A percentile compares a stretch with the other conserved stretches of the same genome.
These are phyloP conservation scores for Hypocryptadius cinnamomeus DNA, from an alignment of 2,113 vertebrate species.

Conservation along the genomic window DNA sequence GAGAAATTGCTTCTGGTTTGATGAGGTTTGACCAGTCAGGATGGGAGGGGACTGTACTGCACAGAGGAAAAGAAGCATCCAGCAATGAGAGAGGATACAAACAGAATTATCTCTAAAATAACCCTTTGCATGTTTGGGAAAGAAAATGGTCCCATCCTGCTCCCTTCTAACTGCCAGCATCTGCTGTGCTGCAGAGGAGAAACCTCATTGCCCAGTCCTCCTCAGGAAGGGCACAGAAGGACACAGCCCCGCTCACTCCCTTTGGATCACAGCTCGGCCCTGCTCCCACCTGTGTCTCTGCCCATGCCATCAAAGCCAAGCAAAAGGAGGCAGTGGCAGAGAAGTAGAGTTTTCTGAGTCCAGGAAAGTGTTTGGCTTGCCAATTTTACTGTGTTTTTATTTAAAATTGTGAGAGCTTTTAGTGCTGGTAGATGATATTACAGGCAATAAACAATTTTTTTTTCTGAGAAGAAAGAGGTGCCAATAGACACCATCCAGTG, in stretches of 20 bases:
- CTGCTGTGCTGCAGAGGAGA: neutral
- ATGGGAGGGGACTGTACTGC: neutral
- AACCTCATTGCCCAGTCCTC: neutral
- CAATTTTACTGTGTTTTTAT: neutral
- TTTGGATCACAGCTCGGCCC: neutral
- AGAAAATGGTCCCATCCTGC: neutral
- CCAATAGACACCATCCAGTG: neutral
- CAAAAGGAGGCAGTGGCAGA: neutral
- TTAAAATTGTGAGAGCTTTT: neutral
- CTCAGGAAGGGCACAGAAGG: neutral
- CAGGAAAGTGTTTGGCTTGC: neutral
- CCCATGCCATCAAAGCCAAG: rapidly evolving
- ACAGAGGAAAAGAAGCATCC: neutral
- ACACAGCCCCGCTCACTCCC: neutral
- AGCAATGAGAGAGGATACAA: neutral
- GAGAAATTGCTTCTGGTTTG: neutral
- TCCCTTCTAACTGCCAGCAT: neutral
- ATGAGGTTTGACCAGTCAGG: neutral
- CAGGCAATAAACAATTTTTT: neutral
- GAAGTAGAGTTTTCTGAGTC: neutral
- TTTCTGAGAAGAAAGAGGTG: neutral
- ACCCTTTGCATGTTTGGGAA: neutral
- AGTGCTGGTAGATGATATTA: neutral
- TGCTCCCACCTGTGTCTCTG: rapidly evolving
- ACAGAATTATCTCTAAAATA: neutral